Percentiles rank a stretch among this genome's conserved stretches.
phyloP scores from a whole-genome alignment of 2,113 vertebrate species.

The Zosterops japonicus region DNA sequence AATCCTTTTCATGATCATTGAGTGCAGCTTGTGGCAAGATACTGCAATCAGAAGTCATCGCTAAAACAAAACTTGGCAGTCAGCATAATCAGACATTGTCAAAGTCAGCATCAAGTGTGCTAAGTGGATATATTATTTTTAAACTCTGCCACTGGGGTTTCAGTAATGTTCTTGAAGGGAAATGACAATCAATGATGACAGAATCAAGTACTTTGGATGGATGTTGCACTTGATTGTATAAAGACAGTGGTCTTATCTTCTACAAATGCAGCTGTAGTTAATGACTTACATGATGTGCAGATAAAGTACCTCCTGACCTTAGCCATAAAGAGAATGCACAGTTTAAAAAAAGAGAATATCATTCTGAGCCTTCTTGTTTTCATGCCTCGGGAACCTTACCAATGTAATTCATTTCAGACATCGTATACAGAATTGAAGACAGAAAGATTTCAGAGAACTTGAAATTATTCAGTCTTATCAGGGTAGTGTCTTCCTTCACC shows the following conservation, averaged over 20 bases:
- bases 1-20: neutral
- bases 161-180: constrained; percentile 36
- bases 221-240: neutral
- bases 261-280: neutral
- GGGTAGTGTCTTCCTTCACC: neutral
- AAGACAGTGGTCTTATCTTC: neutral
- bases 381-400: neutral
- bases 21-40: constrained; percentile 14
- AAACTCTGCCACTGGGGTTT: constrained; percentile 10
- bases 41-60: constrained; percentile 48
- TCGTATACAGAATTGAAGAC: neutral
- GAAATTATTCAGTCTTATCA: neutral
- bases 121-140: constrained; percentile 29
- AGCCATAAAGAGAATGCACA: neutral
- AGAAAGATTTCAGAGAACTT: neutral
- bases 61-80: constrained; percentile 22
- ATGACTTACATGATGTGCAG: neutral
- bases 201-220: neutral
- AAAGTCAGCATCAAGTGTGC: constrained; percentile 17
- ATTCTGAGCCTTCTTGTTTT: neutral
- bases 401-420: neutral
- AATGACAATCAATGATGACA: neutral
- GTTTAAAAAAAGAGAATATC: neutral
- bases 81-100: constrained; percentile 47
- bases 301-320: neutral